Evolutionary conservation across 2,113 vertebrate genomes (phyloP).

Genomic region (Callorhinus ursinus): DNA sequence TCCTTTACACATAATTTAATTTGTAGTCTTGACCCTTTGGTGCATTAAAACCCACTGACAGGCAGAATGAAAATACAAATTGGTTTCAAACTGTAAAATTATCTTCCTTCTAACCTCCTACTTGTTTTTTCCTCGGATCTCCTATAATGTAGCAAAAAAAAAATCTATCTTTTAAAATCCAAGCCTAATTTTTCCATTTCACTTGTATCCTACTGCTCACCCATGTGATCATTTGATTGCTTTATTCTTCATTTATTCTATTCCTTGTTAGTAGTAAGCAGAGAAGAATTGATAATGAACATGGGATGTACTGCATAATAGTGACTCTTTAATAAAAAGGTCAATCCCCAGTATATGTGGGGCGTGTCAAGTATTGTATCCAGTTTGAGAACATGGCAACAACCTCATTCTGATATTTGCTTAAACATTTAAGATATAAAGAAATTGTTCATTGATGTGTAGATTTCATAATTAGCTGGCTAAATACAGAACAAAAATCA

Average conservation of each 20-base stretch:
- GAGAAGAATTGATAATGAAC: neutral
- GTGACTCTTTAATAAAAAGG: neutral
- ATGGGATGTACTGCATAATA: neutral
- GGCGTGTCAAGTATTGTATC: rapidly evolving
- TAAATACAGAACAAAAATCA: neutral
- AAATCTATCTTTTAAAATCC: neutral
- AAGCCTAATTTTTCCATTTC: neutral
- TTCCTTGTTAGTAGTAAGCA: neutral
- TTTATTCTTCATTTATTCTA: neutral
- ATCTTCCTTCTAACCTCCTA: neutral
- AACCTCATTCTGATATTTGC: neutral
- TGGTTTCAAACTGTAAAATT: slow-evolving; percentile 13
- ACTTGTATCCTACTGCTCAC: neutral
- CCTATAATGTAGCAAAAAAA: neutral
- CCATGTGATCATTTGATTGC: neutral
- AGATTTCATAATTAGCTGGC: neutral
- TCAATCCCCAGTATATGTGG: neutral
- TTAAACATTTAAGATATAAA: neutral
- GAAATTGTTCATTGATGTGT: neutral
- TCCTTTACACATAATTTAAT: slow-evolving; percentile 49
- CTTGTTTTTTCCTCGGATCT: neutral
- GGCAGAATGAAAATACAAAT: slow-evolving; percentile 14
- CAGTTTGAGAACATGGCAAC: neutral
- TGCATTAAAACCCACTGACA: neutral
- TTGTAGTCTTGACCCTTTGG: neutral